Evolutionary conservation across 2,113 vertebrate species (phyloP).

Genomic region (Epinephelus lanceolatus): DNA sequence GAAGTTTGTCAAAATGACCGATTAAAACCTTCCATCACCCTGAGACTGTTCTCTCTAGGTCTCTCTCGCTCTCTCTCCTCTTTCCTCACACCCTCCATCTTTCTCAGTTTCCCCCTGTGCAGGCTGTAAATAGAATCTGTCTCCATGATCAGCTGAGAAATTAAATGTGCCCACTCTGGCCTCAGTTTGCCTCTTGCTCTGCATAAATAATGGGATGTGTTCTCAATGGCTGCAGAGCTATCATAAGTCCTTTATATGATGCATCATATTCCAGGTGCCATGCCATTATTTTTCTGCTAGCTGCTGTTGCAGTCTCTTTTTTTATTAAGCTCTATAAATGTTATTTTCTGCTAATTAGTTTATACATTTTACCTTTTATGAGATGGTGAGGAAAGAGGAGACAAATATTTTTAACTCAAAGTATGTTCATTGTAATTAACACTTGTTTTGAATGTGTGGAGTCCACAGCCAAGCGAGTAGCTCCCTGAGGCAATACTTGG

Average conservation of each 20-base stretch:
- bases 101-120: constrained; percentile 49
- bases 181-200: constrained; percentile 58
- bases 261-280: constrained; percentile 39
- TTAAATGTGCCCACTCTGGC: constrained; percentile 73
- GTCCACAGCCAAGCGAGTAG: no score
- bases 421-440: not conserved
- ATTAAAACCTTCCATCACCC: constrained; percentile 74
- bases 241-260: constrained; percentile 60
- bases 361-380: not conserved
- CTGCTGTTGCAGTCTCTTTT: not conserved
- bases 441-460: not conserved
- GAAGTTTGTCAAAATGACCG: constrained; percentile 73
- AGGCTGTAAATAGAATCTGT: constrained; percentile 80
- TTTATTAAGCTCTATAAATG: constrained; percentile 21
- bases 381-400: not conserved
- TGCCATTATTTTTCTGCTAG: constrained; percentile 31
- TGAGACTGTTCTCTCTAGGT: constrained; percentile 16
- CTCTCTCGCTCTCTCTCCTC: constrained; percentile 17
- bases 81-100: constrained; percentile 15
- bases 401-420: not conserved
- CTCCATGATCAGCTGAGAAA: constrained; percentile 77
- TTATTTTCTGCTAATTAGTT: constrained; percentile 6
- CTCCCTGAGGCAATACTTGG: not conserved
- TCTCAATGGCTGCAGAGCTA: constrained; percentile 46
- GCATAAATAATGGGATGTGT: constrained; percentile 70